Percentiles rank a stretch among this genome's conserved stretches.
Conservation (phyloP, 2,888 invertebrate genomes). For the Agrilus biguttatus region DNA sequence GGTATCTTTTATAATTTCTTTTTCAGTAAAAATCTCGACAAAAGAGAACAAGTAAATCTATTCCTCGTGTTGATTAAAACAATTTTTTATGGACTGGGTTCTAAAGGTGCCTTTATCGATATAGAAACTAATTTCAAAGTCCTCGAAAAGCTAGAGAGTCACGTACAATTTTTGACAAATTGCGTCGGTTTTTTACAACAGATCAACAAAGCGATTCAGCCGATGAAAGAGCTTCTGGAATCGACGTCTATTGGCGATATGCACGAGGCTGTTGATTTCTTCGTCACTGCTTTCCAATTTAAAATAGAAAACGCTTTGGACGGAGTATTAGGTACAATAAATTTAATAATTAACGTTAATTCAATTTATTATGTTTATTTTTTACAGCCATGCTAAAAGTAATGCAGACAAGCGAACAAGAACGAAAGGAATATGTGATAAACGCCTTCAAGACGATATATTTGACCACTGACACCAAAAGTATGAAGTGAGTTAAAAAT, state of each 20-base stretch:
- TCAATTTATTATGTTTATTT: not conserved
- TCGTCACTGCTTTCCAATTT: constrained; percentile 67
- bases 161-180: constrained; percentile 57
- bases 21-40: constrained; percentile 10
- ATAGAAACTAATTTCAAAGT: constrained; percentile 25
- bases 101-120: too few species aligned
- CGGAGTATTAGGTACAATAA: constrained; percentile 38
- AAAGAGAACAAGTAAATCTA: constrained; percentile 13
- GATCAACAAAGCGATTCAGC: constrained; percentile 37
- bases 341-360: not conserved
- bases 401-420: constrained; percentile 68
- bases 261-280: constrained; percentile 78
- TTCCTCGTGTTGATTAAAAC: constrained; percentile 13
- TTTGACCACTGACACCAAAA: constrained; percentile 37
- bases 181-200: constrained; percentile 20
- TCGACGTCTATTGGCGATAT: constrained; percentile 66
- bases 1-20: constrained; percentile 1
- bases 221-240: constrained; percentile 59
- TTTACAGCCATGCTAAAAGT: constrained; percentile 55
- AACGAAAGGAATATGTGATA: constrained; percentile 58
- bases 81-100: constrained; percentile 7
- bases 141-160: constrained; percentile 28
- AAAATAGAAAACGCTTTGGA: constrained; percentile 56
- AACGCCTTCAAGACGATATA: constrained; percentile 64
- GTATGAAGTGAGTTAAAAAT: constrained; percentile 32